These are phyloP conservation scores for Arvicanthis niloticus DNA, from an alignment of 2,113 vertebrate species.

Conservation along the genomic window DNA sequence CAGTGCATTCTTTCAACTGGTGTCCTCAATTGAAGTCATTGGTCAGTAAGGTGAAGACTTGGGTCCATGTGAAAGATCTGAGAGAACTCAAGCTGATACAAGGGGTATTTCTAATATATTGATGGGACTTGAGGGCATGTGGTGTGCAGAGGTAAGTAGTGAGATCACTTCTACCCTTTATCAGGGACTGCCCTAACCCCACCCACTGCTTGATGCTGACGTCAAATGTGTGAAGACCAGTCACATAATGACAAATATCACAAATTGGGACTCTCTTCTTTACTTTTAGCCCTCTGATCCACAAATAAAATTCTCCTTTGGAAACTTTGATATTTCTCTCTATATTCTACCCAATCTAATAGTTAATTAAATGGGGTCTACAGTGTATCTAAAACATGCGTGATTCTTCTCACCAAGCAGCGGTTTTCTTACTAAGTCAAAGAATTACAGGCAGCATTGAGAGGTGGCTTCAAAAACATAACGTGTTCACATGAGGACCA, in stretches of 20 bases:
- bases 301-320: not conserved
- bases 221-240: not conserved
- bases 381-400: no score
- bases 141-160: conserved; percentile 84
- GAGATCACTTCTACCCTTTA: conserved; percentile 91
- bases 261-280: accelerated
- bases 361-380: not conserved
- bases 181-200: conserved; percentile 71
- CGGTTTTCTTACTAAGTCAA: not conserved
- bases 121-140: conserved; percentile 85
- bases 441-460: not conserved
- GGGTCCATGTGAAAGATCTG: conserved; percentile 94
- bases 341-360: not conserved
- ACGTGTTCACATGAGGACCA: not conserved
- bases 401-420: not conserved
- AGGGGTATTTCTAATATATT: conserved; percentile 95
- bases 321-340: not conserved
- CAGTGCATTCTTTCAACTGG: accelerated
- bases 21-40: conserved; percentile 88
- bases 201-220: not conserved
- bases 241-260: accelerated
- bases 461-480: conserved; percentile 72
- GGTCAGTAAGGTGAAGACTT: conserved; percentile 94
- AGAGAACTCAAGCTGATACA: conserved; percentile 95
- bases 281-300: not conserved